Evolutionary conservation across 2,797 vertebrate species (phyloP).

Genomic region (Bradypodion pumilum): DNA sequence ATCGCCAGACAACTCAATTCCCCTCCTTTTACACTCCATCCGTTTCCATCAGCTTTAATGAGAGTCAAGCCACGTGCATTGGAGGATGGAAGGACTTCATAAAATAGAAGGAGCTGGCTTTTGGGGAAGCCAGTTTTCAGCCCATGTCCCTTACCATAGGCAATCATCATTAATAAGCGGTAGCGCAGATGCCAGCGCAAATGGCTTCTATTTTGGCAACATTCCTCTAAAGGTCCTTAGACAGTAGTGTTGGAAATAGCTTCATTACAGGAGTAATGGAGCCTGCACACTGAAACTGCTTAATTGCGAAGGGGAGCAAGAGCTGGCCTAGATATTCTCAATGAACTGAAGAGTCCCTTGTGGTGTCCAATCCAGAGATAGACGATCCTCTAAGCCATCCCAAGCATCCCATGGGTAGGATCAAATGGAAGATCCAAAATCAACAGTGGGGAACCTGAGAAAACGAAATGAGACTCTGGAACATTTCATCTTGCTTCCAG

Average conservation of each 20-base stretch:
- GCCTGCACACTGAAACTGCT: neutral
- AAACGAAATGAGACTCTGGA: neutral
- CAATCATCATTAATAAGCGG: slow-evolving; percentile 59
- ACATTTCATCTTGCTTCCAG: neutral
- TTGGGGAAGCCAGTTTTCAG: slow-evolving; percentile 43
- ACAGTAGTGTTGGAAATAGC: slow-evolving; percentile 35
- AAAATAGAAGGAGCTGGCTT: slow-evolving; percentile 52
- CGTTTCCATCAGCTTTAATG: slow-evolving; percentile 48
- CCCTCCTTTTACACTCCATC: slow-evolving; percentile 36
- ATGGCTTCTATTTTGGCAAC: slow-evolving; percentile 28
- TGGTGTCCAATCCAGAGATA: neutral
- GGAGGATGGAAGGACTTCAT: slow-evolving; percentile 1
- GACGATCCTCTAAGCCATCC: too few species aligned
- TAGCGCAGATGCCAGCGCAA: slow-evolving; percentile 28
- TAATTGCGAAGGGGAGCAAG: slow-evolving; percentile 17
- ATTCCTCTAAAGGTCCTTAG: neutral
- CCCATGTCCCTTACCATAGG: slow-evolving; percentile 45
- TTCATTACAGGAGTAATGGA: slow-evolving; percentile 44
- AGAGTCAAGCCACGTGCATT: slow-evolving; percentile 14
- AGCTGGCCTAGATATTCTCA: neutral
- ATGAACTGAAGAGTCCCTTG: neutral
- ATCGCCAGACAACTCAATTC: slow-evolving; percentile 38
- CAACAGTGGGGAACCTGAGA: neutral
- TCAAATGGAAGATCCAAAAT: neutral
- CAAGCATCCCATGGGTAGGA: neutral